Evolutionary conservation across 2,113 vertebrate genomes (phyloP).

Genomic region (Protobothrops mucrosquamatus): DNA sequence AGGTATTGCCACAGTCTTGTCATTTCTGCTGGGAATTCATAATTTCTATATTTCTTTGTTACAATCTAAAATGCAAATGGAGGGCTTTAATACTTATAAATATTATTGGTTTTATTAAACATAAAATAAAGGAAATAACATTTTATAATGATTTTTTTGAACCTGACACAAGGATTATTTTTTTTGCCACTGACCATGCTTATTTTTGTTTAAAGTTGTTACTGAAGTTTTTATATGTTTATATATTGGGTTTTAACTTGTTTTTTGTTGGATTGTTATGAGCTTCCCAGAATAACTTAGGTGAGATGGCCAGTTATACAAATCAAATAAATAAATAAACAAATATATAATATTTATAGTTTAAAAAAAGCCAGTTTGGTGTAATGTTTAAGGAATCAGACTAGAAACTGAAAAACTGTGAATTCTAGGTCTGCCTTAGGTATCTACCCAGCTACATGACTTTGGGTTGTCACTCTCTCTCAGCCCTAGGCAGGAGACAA

Average conservation of each 20-base stretch:
- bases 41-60: conserved; percentile 93
- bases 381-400: background rate
- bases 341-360: background rate
- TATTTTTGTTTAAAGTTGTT: background rate
- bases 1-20: conserved; percentile 89
- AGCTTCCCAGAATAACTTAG: background rate
- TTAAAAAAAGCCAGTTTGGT: background rate
- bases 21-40: conserved; percentile 87
- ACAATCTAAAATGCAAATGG: conserved; percentile 78
- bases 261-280: background rate
- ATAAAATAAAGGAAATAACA: background rate
- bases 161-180: background rate
- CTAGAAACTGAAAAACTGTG: background rate
- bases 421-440: background rate
- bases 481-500: background rate
- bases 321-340: background rate
- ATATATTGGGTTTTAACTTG: background rate
- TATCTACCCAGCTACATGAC: background rate
- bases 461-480: background rate
- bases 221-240: background rate
- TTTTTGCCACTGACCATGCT: background rate
- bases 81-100: background rate
- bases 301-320: background rate
- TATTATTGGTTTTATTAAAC: background rate
- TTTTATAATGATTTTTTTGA: background rate